These are phyloP conservation scores for Leptinotarsa defecta DNA, from an alignment of 1,140 invertebrate genomes.

Conservation along the genomic window DNA sequence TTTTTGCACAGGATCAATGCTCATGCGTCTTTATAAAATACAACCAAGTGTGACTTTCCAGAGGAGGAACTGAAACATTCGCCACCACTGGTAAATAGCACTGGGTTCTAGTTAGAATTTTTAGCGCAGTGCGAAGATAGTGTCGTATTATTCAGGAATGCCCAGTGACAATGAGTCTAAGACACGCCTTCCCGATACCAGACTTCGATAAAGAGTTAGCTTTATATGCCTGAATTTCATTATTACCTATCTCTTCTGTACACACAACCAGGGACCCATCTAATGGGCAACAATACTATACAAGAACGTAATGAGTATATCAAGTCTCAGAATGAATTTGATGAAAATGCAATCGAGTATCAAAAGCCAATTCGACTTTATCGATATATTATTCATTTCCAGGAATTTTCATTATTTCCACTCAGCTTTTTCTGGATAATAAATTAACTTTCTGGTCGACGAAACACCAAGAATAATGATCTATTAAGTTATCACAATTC, in stretches of 20 bases:
- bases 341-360: background rate
- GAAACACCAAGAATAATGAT: too few relatives aligned
- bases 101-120: slow-evolving; percentile 40
- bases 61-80: background rate
- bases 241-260: slow-evolving; percentile 29
- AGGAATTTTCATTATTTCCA: too few relatives aligned
- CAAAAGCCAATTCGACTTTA: too few relatives aligned
- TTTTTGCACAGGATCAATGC: too few relatives aligned
- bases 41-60: too few relatives aligned
- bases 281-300: slow-evolving; percentile 3
- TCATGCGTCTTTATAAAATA: too few relatives aligned
- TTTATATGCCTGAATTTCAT: slow-evolving; percentile 48
- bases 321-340: background rate
- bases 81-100: slow-evolving; percentile 18
- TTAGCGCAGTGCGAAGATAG: slow-evolving; percentile 45
- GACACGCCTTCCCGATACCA: slow-evolving; percentile 51
- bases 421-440: too few relatives aligned
- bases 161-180: slow-evolving; percentile 51
- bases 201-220: slow-evolving; percentile 43
- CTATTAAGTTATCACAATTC: too few relatives aligned
- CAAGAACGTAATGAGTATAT: background rate
- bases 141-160: slow-evolving; percentile 54
- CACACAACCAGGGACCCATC: slow-evolving; percentile 1
- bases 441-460: too few relatives aligned
- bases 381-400: too few relatives aligned